A percentile compares a stretch with the other conserved stretches of the same genome.
phyloP scores from a whole-genome alignment of 2,113 vertebrate genomes.

The Chaetops frenatus region DNA sequence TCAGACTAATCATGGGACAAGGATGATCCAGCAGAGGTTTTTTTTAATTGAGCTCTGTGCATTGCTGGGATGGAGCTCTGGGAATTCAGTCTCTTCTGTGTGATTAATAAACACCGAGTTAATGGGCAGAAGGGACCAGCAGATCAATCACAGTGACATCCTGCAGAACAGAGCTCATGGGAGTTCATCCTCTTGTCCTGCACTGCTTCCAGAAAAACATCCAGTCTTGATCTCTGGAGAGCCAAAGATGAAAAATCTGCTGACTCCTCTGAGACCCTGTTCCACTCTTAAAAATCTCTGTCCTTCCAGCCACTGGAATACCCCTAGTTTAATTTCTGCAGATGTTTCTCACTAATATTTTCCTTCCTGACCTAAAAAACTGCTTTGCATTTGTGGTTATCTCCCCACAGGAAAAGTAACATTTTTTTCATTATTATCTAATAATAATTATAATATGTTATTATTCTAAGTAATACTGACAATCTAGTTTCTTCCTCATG shows the following conservation, averaged over 20 bases:
- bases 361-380: background rate
- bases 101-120: background rate
- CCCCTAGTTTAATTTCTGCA: background rate
- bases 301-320: background rate
- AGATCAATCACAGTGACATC: background rate
- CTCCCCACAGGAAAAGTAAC: background rate
- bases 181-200: background rate
- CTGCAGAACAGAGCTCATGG: background rate
- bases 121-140: background rate
- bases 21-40: background rate
- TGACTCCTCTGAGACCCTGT: background rate
- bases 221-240: background rate
- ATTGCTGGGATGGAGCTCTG: background rate
- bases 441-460: background rate
- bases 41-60: background rate
- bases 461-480: background rate
- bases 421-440: background rate
- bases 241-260: background rate
- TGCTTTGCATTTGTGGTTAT: background rate
- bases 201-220: background rate
- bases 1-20: background rate
- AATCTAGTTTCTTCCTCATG: background rate
- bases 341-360: background rate
- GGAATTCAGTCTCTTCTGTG: background rate
- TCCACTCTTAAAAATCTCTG: background rate